These are phyloP conservation scores for Yponomeuta malinellus DNA, from an alignment of 2,888 invertebrate species.

Conservation along the genomic window DNA sequence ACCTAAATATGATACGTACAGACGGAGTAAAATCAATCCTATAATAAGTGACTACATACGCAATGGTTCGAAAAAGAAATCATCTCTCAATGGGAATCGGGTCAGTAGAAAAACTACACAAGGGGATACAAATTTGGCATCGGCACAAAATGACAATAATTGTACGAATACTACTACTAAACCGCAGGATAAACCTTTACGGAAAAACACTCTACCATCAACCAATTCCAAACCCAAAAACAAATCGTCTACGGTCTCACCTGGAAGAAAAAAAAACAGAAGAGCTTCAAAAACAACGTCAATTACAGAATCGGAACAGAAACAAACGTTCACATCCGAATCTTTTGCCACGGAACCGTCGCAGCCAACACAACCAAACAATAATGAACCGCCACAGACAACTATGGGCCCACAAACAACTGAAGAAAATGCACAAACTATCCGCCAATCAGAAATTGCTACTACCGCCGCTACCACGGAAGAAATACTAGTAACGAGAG, in stretches of 20 bases:
- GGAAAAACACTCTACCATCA: not conserved
- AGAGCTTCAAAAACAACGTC: not conserved
- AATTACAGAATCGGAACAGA: not conserved
- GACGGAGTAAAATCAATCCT: not conserved
- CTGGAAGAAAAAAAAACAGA: not conserved
- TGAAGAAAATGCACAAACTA: not conserved
- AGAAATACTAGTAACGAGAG: not conserved
- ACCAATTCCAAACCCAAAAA: not conserved
- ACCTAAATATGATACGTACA: not conserved
- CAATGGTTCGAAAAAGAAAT: not conserved
- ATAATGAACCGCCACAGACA: not conserved
- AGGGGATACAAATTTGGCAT: not conserved
- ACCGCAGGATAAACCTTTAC: not conserved
- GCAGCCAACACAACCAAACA: not conserved
- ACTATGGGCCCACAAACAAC: not conserved
- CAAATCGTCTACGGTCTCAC: not conserved
- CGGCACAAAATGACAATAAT: not conserved
- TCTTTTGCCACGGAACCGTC: not conserved
- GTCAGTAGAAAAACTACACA: slow-evolving; percentile 4
- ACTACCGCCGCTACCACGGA: not conserved
- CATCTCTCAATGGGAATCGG: not conserved
- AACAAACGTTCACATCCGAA: not conserved
- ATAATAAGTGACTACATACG: not conserved
- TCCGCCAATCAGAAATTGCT: not conserved
- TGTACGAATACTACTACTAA: not conserved